Percentiles rank a stretch among this genome's conserved stretches.
Conservation (phyloP, 2,888 invertebrate species). For the Hyposoter dolosus region DNA sequence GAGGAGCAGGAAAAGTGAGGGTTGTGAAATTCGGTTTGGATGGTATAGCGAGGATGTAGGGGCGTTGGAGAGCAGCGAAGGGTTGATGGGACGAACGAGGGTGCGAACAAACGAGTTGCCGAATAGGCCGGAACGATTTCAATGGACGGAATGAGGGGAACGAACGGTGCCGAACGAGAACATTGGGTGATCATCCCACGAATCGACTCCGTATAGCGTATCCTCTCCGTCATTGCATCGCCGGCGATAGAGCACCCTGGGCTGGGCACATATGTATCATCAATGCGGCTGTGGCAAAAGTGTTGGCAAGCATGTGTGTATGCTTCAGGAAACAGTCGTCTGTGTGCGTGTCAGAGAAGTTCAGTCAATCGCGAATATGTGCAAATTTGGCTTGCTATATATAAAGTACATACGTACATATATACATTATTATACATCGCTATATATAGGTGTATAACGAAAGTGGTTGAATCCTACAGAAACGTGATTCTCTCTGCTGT, state of each 20-base stretch:
- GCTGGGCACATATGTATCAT: background rate
- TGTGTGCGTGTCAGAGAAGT: constrained; percentile 13
- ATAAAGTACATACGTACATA: constrained; percentile 20
- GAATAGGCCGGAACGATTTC: constrained; percentile 66
- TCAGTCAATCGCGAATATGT: constrained; percentile 64
- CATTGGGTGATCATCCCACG: constrained; percentile 54
- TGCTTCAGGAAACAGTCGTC: constrained; percentile 24
- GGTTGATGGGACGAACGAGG: constrained; percentile 35
- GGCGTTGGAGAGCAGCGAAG: constrained; percentile 59
- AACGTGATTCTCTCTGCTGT: constrained; percentile 59
- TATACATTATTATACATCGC: background rate
- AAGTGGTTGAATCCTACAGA: constrained; percentile 8
- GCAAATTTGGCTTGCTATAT: constrained; percentile 45
- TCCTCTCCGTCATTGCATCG: constrained; percentile 37
- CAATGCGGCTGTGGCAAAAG: background rate
- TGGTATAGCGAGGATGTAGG: constrained; percentile 38
- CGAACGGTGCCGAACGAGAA: constrained; percentile 34
- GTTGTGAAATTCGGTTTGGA: constrained; percentile 31
- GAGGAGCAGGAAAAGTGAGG: constrained; percentile 61
- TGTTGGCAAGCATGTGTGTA: background rate
- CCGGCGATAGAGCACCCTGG: constrained; percentile 25
- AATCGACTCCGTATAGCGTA: constrained; percentile 41
- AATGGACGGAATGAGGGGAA: constrained; percentile 15
- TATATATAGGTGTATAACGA: background rate
- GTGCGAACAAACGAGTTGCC: constrained; percentile 65